phyloP scores from a whole-genome alignment of 2,113 vertebrate genomes.

The Tylochromis polylepis region DNA sequence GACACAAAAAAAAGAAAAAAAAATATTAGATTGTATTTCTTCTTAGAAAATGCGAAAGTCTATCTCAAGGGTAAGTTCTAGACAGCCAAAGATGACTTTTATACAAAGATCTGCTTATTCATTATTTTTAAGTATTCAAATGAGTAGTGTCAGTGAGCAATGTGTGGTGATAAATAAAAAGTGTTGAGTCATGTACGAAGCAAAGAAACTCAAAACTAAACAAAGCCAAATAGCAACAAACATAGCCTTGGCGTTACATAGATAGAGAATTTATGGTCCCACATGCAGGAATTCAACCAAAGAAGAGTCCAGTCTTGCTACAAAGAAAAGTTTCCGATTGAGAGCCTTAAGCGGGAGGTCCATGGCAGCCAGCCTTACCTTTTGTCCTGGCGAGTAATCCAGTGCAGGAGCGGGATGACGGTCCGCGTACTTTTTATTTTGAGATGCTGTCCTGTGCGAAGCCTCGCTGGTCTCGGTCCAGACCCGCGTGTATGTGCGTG shows the following conservation, averaged over 20 bases:
- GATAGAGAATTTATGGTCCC: not conserved
- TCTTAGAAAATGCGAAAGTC: not conserved
- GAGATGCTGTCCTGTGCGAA: not conserved
- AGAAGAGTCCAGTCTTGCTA: not conserved
- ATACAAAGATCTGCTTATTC: not conserved
- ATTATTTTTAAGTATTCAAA: not conserved
- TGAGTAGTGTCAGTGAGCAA: not conserved
- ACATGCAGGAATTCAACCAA: not conserved
- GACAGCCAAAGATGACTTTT: not conserved
- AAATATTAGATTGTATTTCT: too few species aligned
- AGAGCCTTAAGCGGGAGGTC: not conserved
- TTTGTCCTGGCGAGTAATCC: not conserved
- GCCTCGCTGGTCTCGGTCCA: not conserved
- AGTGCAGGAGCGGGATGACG: rapidly evolving
- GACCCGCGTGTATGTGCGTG: not conserved
- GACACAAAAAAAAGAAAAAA: too few species aligned
- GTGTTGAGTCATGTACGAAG: not conserved
- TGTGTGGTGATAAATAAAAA: rapidly evolving
- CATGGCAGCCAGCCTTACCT: not conserved
- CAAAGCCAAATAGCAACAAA: not conserved
- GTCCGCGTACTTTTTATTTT: not conserved
- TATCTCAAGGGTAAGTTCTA: not conserved
- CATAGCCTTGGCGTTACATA: not conserved
- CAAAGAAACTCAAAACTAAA: not conserved
- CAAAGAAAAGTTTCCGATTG: not conserved